These are phyloP conservation scores for Dipodomys ordii DNA, from an alignment of 2,113 vertebrate species.

Conservation along the genomic window DNA sequence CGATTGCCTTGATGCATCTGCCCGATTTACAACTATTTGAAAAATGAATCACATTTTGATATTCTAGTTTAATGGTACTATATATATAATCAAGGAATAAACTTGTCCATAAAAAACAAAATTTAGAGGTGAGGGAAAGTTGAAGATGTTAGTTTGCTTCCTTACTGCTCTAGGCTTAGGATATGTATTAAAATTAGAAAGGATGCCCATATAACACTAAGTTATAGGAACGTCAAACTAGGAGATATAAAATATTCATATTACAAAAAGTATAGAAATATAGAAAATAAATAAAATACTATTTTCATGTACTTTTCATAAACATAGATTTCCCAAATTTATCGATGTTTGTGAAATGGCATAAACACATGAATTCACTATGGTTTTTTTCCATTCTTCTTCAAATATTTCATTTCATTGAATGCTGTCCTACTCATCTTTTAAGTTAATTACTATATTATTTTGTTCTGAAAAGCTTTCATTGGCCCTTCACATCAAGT, in stretches of 20 bases:
- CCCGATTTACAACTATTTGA: slow-evolving; percentile 55
- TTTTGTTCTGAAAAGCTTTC: neutral
- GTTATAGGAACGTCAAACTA: neutral
- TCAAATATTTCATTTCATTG: slow-evolving; percentile 1
- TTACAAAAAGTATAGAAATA: neutral
- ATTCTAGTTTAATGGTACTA: neutral
- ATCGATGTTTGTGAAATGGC: neutral
- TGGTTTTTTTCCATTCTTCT: neutral
- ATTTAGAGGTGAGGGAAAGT: neutral
- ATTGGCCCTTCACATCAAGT: neutral
- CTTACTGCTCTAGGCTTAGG: neutral
- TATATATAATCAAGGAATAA: slow-evolving; percentile 10
- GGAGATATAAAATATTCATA: neutral
- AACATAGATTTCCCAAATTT: neutral
- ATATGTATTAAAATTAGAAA: slow-evolving; percentile 45
- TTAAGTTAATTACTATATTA: neutral
- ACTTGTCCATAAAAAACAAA: neutral
- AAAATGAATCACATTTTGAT: slow-evolving; percentile 50
- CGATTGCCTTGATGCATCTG: neutral
- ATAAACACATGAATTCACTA: neutral
- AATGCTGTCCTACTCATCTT: neutral
- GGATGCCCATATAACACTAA: neutral
- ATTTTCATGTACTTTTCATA: slow-evolving; percentile 6
- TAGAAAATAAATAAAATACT: neutral
- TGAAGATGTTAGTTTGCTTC: neutral